Base-by-base conservation (phyloP, 2,797 vertebrate genomes). In the Phyllotis vaccarum region DNA sequence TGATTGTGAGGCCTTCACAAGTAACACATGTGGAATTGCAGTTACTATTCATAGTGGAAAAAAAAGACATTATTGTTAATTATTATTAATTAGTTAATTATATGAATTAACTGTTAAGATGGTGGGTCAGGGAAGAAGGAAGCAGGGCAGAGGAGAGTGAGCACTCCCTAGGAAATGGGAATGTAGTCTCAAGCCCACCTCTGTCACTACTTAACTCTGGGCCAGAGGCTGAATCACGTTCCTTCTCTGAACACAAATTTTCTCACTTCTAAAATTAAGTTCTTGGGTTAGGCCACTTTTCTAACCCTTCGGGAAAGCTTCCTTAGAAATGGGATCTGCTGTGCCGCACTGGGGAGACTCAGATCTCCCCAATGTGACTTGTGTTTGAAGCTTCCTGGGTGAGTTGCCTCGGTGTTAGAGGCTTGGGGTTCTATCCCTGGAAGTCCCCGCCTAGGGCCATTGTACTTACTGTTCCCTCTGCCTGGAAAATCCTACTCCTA, bases 231-330 rank as follows among this genome's bases (percentile, higher is more conserved):
- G 29, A 80, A 46, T 54, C 46, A 76, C 14, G 5, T 89, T 12
- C 5, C 27, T 21, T 74, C 74, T 70, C 83, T 83, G 75, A 6
- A 93, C 58, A 19, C 86, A 86, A 60, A 13, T 72, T 40, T 86
- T n/a, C 85, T 81, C 17, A n/a, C 60, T 60, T 87, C 31, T 37
- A n/a, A 87, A 87, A 81, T 91, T 40, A 81, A n/a, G 5, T 88
- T 6, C 3, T 9, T 79, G 49, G 31, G 68, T 89, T 64, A 58
- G 9, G 78, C 56, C 29, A 64, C 31, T 94, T 96, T 92, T 56
- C 68, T 82, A 62, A 54, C 82, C 43, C 27, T 95, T 86, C 29
- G 14, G 34, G 66, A 68, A 92, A 58, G 34, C n/a, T 60, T 87
- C 91, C 60, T 21, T 11, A 88, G 64, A 75, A 54, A 62, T 19